A percentile compares a stretch with the other conserved stretches of the same genome.
These are phyloP conservation scores for Chrysolina oricalcia DNA, from an alignment of 2,888 invertebrate species.

Conservation along the genomic window DNA sequence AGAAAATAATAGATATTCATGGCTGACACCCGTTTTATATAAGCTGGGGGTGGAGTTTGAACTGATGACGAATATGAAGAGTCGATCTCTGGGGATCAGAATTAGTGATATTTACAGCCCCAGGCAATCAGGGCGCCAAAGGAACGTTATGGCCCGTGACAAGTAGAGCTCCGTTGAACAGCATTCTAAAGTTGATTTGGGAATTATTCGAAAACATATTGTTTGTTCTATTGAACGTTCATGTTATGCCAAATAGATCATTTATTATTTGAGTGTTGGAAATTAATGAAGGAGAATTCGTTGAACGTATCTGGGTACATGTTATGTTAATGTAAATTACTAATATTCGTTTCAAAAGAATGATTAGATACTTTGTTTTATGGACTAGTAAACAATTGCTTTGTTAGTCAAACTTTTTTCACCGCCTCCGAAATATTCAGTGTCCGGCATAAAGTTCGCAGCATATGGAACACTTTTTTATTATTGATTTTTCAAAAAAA, in stretches of 20 bases:
- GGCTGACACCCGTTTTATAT: constrained; percentile 31
- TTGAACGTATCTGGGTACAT: too few relatives aligned
- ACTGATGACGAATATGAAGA: constrained; percentile 39
- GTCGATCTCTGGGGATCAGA: constrained; percentile 75
- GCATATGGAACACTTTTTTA: too few relatives aligned
- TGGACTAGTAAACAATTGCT: too few relatives aligned
- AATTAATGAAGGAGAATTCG: too few relatives aligned
- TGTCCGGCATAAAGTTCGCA: too few relatives aligned
- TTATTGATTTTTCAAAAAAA: too few relatives aligned
- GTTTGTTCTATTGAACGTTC: constrained; percentile 11
- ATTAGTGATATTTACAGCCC: constrained; percentile 82
- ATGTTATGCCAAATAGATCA: not conserved
- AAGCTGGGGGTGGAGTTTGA: constrained; percentile 36
- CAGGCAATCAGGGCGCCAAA: constrained; percentile 68
- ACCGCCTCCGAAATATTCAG: too few relatives aligned
- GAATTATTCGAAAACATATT: constrained; percentile 46
- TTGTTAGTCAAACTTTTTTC: too few relatives aligned
- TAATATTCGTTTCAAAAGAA: too few relatives aligned
- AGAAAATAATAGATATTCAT: constrained; percentile 37
- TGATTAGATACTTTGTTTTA: too few relatives aligned
- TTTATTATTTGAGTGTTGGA: not conserved
- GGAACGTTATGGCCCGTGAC: constrained; percentile 70
- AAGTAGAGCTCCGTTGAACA: constrained; percentile 39
- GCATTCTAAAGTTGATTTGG: constrained; percentile 47
- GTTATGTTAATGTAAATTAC: too few relatives aligned